phyloP scores from a whole-genome alignment of 2,888 invertebrate genomes.

The Leptothorax acervorum region DNA sequence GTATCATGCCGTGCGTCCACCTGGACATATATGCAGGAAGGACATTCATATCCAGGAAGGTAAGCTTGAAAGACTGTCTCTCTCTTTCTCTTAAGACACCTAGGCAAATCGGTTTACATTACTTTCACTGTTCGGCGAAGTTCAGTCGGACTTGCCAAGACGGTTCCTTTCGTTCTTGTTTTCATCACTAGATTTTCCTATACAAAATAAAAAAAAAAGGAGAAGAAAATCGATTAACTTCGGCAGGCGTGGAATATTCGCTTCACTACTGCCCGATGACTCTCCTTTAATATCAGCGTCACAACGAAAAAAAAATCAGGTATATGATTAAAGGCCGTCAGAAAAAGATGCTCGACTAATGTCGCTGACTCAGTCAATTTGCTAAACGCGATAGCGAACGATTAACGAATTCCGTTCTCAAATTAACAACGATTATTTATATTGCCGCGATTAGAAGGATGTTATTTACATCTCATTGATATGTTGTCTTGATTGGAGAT shows the following conservation, averaged over 20 bases:
- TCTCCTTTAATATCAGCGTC: not conserved
- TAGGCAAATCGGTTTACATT: conserved; percentile 66
- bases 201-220: not conserved
- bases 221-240: conserved; percentile 13
- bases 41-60: not conserved
- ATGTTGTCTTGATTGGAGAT: not conserved
- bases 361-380: conserved; percentile 17
- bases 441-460: not conserved
- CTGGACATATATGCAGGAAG: not conserved
- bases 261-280: not conserved
- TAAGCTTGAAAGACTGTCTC: conserved; percentile 45
- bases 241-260: not conserved
- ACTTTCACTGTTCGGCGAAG: conserved; percentile 72
- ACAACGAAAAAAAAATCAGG: not conserved
- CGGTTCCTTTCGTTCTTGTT: conserved; percentile 21
- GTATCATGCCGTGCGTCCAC: conserved; percentile 1
- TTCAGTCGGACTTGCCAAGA: conserved; percentile 51
- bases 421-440: conserved; percentile 19
- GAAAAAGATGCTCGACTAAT: conserved; percentile 2
- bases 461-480: not conserved
- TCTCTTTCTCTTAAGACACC: conserved; percentile 30
- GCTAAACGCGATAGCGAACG: not conserved
- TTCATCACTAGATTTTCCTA: conserved; percentile 13
- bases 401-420: not conserved
- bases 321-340: not conserved